Base-by-base conservation (phyloP, 1,140 invertebrate genomes). In the Drosophila lowei region DNA sequence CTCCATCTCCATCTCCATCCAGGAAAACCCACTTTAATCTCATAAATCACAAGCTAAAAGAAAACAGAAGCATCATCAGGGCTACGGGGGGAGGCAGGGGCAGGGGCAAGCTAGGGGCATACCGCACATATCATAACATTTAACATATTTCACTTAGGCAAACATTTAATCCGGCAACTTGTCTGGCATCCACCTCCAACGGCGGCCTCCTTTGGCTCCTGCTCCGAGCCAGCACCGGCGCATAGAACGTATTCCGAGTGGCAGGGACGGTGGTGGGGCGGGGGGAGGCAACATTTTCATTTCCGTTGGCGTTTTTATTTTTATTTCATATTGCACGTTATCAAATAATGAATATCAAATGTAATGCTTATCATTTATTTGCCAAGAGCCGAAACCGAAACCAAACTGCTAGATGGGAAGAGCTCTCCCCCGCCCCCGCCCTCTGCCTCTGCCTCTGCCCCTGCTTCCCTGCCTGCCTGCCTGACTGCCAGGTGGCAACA, bases 281-380 rank as follows among this genome's bases (percentile, higher is more conserved):
- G 4, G 23, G 23, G 42, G 46, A 46, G 53, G 47, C 43, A 62
- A 77, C 61, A 70, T 83, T 85, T 83, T 79, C 79, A 89, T 90
- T 90, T 90, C 89, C 86, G 83, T 70, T 80, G 63, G 89, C 89
- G 80, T 79, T 90, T 79, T 77, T 89, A 80, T 85, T 89, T 89
- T 86, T 83, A 90, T 89, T 78, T 67, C 85, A 79, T 89, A 84
- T 88, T 85, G 70, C 72, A 60, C 71, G 64, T 85, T 90, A 90
- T 90, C 89, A 90, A 90, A 90, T 90, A 90, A 90, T 90, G 89
- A 90, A 90, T 90, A 90, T 90, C 89, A 90, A 90, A 90, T 90
- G 85, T 88, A 90, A 90, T 90, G 85, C 89, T 90, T 90, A 90
- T 90, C 89, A 90, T 90, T 89, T 90, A 89, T 89, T 90, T 90